phyloP scores from a whole-genome alignment of 2,113 vertebrate species.

The Calonectris borealis region DNA sequence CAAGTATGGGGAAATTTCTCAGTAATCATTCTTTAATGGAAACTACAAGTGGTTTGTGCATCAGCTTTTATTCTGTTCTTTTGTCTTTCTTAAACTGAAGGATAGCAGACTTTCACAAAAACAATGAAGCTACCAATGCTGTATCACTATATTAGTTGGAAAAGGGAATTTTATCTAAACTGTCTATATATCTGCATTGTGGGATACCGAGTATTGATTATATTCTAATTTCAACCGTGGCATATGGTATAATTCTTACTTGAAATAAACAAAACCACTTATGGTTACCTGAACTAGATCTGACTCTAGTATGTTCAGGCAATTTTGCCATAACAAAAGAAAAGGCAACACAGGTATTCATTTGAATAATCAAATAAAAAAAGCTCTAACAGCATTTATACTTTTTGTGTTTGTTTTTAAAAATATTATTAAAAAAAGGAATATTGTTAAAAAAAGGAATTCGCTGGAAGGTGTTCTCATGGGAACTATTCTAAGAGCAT shows the following conservation, averaged over 20 bases:
- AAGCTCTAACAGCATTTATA: fast-evolving
- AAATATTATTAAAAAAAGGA: neutral
- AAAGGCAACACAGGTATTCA: neutral
- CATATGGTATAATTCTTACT: neutral
- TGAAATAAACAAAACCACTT: neutral
- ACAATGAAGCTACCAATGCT: fast-evolving
- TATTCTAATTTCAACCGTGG: neutral
- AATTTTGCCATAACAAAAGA: neutral
- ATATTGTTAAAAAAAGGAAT: neutral
- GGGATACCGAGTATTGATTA: neutral
- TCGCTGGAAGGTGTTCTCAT: neutral
- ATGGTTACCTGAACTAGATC: neutral
- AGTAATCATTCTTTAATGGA: neutral
- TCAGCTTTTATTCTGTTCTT: neutral
- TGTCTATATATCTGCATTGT: neutral
- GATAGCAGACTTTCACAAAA: neutral
- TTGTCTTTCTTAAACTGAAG: neutral
- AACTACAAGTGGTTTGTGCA: neutral
- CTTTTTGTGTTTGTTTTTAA: neutral
- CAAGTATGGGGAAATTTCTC: neutral
- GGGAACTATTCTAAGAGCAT: neutral
- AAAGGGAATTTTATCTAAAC: neutral
- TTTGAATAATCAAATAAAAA: neutral
- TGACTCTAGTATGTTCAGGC: neutral
- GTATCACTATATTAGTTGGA: neutral